phyloP scores from a whole-genome alignment of 2,797 vertebrate genomes.

The Staurois parvus region DNA sequence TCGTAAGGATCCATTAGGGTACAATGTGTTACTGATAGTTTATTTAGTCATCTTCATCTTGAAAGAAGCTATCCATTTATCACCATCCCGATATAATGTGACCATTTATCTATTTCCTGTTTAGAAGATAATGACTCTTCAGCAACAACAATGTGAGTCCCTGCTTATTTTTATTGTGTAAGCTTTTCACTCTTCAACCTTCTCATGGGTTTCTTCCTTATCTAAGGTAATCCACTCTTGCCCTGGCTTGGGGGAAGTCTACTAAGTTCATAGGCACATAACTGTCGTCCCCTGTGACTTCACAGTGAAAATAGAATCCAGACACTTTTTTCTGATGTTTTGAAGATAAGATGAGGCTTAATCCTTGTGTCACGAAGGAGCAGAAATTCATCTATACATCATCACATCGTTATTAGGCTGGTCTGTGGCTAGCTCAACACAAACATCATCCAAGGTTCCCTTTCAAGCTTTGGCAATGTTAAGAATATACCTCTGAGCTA shows the following conservation, averaged over 20 bases:
- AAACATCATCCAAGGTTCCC: conserved; percentile 77
- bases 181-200: conserved; percentile 87
- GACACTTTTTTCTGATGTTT: conserved; percentile 89
- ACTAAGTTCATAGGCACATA: conserved; percentile 80
- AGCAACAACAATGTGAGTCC: conserved; percentile 72
- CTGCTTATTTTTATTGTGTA: conserved; percentile 84
- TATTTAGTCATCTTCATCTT: conserved; percentile 55
- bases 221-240: conserved; percentile 91
- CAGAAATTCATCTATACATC: conserved; percentile 93
- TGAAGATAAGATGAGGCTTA: conserved; percentile 88
- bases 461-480: conserved; percentile 73
- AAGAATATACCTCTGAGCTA: conserved; percentile 81
- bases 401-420: conserved; percentile 90
- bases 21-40: conserved; percentile 46
- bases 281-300: conserved; percentile 80
- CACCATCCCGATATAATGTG: conserved; percentile 52
- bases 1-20: conserved; percentile 57
- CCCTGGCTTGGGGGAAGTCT: conserved; percentile 84
- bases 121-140: conserved; percentile 52
- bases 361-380: conserved; percentile 85
- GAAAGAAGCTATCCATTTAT: conserved; percentile 57
- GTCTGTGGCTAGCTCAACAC: conserved; percentile 74
- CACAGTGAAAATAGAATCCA: conserved; percentile 89
- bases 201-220: conserved; percentile 92
- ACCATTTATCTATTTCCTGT: conserved; percentile 51